Evolutionary conservation across 1,140 invertebrate species (phyloP).

Genomic region (Drosophila jambulina): DNA sequence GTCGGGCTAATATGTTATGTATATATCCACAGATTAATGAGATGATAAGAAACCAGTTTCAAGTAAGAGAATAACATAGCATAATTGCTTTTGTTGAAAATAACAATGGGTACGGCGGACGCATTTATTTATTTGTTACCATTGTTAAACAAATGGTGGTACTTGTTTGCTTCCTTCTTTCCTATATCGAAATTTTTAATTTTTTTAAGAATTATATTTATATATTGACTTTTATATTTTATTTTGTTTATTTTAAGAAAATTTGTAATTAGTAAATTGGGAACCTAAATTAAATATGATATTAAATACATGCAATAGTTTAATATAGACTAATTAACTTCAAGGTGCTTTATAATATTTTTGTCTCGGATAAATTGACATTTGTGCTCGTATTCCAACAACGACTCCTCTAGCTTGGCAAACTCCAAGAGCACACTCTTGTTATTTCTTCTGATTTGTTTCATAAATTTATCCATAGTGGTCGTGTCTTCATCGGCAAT

Average conservation of each 20-base stretch:
- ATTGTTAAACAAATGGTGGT: neutral
- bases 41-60: conserved; percentile 18
- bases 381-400: conserved; percentile 66
- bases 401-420: conserved; percentile 51
- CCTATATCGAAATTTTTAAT: neutral
- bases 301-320: neutral
- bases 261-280: neutral
- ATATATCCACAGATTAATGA: conserved; percentile 16
- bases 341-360: conserved; percentile 51
- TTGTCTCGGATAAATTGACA: conserved; percentile 67
- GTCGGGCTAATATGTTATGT: conserved; percentile 12
- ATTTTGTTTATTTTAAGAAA: neutral
- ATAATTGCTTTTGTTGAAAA: conserved; percentile 3
- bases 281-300: neutral
- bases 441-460: conserved; percentile 58
- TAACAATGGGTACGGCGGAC: neutral
- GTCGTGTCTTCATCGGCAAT: conserved; percentile 17
- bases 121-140: neutral
- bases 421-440: conserved; percentile 54
- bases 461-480: conserved; percentile 50
- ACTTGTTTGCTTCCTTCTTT: neutral
- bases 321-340: neutral
- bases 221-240: neutral
- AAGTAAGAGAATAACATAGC: conserved; percentile 2
- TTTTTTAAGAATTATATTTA: neutral